Evolutionary conservation across 1,140 invertebrate species (phyloP), one percentile per base, ranked within the genome.

Genomic region (Spodoptera frugiperda): DNA sequence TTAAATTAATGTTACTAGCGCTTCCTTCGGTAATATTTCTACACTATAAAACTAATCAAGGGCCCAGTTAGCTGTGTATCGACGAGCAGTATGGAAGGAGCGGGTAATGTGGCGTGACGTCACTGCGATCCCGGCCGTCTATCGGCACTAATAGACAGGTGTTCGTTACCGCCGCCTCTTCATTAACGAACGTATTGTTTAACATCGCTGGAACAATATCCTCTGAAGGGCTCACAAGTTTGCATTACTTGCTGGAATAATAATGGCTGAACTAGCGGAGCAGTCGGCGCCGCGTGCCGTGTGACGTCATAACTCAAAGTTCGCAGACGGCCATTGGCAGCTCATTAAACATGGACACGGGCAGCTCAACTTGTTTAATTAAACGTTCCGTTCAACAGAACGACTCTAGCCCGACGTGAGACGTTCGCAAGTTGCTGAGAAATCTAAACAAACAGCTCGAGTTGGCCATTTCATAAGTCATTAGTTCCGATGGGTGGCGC

Each of bases 311-410:
- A 57, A 4, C 30, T 14, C 21, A 14, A n/a, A 57, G 17, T 57
- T 14, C 6, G 21, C 55, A 57, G 55, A 57, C 55, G 21, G 55
- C 21, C 55, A 57, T 33, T 57, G 55, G 30, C 14, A n/a, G 55
- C 51, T 53, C 51, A 53, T 59, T 59, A 59, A 33, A 59, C 25
- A 59, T 59, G n/a, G 25, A 33, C 55, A 59, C 25, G n/a, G 25
- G n/a, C 0, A 59, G 55, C 4, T 30, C n/a, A 39, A 59, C 55
- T 59, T 59, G 55, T 59, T 33, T 30, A 30, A 59, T 30, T 33
- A 33, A 12, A 57, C 15, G 54, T 25, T 25, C 14, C 30, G 5
- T 57, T 25, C 2, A 11, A 30, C 11, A 30, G 9, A 55, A 11
- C 11, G 21, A 12, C 1, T 14, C 30, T 10, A n/a, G 6, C 14